These are phyloP conservation scores for Uloborus plumipes DNA, from an alignment of 2,888 invertebrate species.

Conservation along the genomic window DNA sequence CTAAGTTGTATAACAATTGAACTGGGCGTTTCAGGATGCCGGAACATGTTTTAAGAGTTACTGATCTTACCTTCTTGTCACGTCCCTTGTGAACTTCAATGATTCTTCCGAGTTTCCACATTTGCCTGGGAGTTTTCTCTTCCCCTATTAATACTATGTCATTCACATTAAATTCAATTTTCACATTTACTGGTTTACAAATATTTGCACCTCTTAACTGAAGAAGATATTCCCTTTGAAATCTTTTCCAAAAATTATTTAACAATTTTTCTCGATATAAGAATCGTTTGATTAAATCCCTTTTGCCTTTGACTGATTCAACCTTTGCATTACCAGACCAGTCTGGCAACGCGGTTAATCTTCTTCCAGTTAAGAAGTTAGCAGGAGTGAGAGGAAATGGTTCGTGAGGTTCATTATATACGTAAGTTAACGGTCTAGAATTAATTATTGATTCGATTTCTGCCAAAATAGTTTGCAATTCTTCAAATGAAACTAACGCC, in stretches of 20 bases:
- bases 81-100: not conserved
- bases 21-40: not conserved
- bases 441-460: not conserved
- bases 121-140: not conserved
- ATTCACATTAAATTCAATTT: no score
- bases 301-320: not conserved
- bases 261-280: not conserved
- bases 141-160: not conserved
- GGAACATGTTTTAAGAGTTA: not conserved
- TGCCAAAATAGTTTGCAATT: not conserved
- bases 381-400: no score
- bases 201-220: not conserved
- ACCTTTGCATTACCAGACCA: not conserved
- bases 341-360: not conserved
- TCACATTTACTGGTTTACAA: not conserved
- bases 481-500: not conserved
- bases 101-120: not conserved
- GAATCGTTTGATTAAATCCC: not conserved
- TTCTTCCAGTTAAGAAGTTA: not conserved
- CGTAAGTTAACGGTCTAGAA: no score
- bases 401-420: no score
- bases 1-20: not conserved
- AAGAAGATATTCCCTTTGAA: not conserved
- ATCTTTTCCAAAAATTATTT: not conserved
- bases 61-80: not conserved